Base-by-base conservation (phyloP, 2,113 vertebrate species). In the Capreolus pygargus region DNA sequence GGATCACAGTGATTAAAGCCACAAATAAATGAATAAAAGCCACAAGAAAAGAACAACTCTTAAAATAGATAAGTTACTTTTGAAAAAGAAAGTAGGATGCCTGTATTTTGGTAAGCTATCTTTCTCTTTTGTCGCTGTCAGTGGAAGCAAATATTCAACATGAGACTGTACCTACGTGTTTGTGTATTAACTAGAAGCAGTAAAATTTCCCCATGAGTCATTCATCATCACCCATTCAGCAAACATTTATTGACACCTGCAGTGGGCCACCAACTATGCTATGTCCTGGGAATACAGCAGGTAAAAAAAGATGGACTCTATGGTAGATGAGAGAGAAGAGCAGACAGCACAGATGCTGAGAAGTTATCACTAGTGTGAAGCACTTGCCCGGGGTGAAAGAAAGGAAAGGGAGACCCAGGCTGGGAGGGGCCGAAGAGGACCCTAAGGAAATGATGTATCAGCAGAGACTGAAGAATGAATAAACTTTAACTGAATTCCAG, bases 131-230 rank as follows among this genome's bases (percentile, higher is more conserved):
- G 27, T 67, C 61, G 27, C 76, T 79, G 43, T 70, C 83, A 89
- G 54, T 86, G 84, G 81, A 92, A 97, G 52, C 52, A 92, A 89
- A 89, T 81, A 94, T 74, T 92, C 92, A 89, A 82, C 36, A 47
- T 11, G 85, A 96, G 89, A 86, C 52, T 43, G 39, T 74, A 57
- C 85, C 89, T 86, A 57, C 23, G 0, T 57, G 58, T 70, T 85
- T 91, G 67, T 39, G 45, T 67, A 43, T 84, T 88, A 67, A 33
- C 55, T 89, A 60, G 82, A 88, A 93, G 76, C 28, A 93, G 82
- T 58, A 76, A 89, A 86, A 92, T 86, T 79, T 94, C 86, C 93
- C 91, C 28, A 1, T 91, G 93, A 93, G 83, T 93, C 93, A 88
- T 60, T 97, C 36, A 6, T 47, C n/a, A 36, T 61, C 43, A 11